Base-by-base conservation (phyloP, 1,140 invertebrate species). In the Papilio polytes region DNA sequence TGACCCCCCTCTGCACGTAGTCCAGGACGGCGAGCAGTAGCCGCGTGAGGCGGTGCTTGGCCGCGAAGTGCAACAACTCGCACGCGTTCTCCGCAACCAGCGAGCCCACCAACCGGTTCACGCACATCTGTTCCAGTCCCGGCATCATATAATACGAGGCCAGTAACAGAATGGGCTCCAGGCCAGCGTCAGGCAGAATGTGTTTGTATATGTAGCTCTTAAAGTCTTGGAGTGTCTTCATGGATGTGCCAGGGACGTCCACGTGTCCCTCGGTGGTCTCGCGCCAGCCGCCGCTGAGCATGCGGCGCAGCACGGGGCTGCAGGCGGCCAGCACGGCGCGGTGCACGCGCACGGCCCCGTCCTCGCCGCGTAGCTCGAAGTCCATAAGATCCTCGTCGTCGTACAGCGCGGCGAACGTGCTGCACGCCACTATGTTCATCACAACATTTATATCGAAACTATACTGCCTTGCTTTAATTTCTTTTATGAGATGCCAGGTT, bases 101-200 rank as follows among this genome's bases (percentile, higher is more conserved):
- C 12, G 48, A 56, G 46, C 51, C 66, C 46, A 86, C 82, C 7
- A 88, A 59, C 36, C 82, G 83, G 74, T 86, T 74, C 13, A 86
- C 83, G 59, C 86, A 88, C 74, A 73, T 82, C 36, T 83, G 80
- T 48, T 87, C 85, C 59, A 89, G 72, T 31, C 85, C 85, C 2
- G 83, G 84, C 84, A 89, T 89, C 80, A 85, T 83, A 51, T 89
- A 89, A 44, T 85, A 85, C 8, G 85, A 81, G 8, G 86, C 85
- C 7, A 89, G 80, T 0, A 85, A 72, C 70, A 89, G 53, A n/a
- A 88, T 59, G 22, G 87, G 82, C 48, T 86, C 82, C 20, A 88
- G 41, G 1, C 84, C 88, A 0, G 63, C 59, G 0, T 87, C 80
- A 0, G 88, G 88, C 22, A 89, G 41, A 10, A 22, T 82, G 26